These are phyloP conservation scores for Platygyra sinensis DNA, from an alignment of 64 coral and sea anemone genomes.

Conservation along the genomic window DNA sequence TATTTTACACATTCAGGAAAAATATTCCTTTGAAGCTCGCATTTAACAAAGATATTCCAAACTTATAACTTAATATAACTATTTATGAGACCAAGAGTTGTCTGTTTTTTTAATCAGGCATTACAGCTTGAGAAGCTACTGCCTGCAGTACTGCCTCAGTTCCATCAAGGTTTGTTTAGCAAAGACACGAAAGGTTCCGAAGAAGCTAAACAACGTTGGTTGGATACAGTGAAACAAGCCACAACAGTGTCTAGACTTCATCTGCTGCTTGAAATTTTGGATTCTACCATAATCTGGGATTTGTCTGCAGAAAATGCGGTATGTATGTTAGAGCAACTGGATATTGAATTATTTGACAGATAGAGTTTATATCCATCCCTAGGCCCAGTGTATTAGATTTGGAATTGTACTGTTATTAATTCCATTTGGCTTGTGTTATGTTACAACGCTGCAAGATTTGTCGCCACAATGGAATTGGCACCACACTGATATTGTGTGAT, in stretches of 20 bases:
- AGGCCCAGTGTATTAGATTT: neutral
- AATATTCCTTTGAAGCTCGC: no score
- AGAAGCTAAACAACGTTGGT: slow-evolving; percentile 52
- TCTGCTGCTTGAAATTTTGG: slow-evolving; percentile 74
- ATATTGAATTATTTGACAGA: no score
- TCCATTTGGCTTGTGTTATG: neutral
- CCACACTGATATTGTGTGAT: slow-evolving; percentile 63
- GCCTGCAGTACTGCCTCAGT: slow-evolving; percentile 62
- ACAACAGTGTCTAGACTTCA: slow-evolving; percentile 72
- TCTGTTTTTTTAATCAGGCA: slow-evolving; percentile 16
- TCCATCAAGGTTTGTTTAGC: slow-evolving; percentile 53
- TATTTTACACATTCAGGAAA: no score
- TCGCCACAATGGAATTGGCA: slow-evolving; percentile 55
- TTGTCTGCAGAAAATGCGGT: slow-evolving; percentile 80
- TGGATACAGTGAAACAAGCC: slow-evolving; percentile 58
- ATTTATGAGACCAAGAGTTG: no score
- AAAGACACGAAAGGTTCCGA: slow-evolving; percentile 17
- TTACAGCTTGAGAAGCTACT: slow-evolving; percentile 47
- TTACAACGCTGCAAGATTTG: slow-evolving; percentile 79
- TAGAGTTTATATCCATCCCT: neutral
- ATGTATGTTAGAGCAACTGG: no score
- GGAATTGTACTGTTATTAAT: neutral
- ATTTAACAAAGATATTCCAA: no score
- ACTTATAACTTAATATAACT: no score
- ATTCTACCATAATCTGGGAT: slow-evolving; percentile 76